These are phyloP conservation scores for Aphidius colemani DNA, from an alignment of 2,888 invertebrate species.

Conservation along the genomic window DNA sequence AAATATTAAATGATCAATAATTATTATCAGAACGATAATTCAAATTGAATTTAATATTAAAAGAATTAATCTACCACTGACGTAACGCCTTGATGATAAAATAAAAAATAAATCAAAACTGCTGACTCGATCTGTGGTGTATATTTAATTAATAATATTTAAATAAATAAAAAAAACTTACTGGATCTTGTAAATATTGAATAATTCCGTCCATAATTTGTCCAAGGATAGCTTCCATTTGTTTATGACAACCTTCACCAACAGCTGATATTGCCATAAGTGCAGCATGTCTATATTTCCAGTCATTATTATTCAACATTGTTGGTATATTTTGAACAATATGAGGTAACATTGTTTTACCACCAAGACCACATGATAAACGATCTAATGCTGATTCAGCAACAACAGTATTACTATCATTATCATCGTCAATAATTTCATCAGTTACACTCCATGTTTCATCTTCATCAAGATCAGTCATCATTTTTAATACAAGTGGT, in stretches of 20 bases:
- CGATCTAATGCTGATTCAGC: slow-evolving; percentile 97
- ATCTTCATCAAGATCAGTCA: slow-evolving; percentile 94
- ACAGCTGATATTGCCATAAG: slow-evolving; percentile 98
- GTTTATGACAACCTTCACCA: slow-evolving; percentile 97
- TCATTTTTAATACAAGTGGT: slow-evolving; percentile 87
- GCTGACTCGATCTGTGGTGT: slow-evolving; percentile 50
- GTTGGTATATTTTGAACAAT: slow-evolving; percentile 83
- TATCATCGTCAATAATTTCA: slow-evolving; percentile 89
- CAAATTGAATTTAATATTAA: slow-evolving; percentile 32
- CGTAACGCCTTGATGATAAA: slow-evolving; percentile 45
- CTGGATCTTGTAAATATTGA: slow-evolving; percentile 81
- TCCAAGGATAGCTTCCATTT: slow-evolving; percentile 94
- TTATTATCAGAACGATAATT: slow-evolving; percentile 47
- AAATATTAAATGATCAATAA: no score
- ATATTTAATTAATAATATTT: no score
- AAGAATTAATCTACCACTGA: slow-evolving; percentile 48
- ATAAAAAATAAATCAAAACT: slow-evolving; percentile 36
- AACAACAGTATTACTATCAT: slow-evolving; percentile 91
- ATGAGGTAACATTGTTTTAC: slow-evolving; percentile 87
- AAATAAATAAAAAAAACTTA: slow-evolving; percentile 61
- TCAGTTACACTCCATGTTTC: slow-evolving; percentile 86
- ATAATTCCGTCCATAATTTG: slow-evolving; percentile 91
- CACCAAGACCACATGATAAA: slow-evolving; percentile 95
- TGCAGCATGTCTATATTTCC: slow-evolving; percentile 93
- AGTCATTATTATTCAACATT: slow-evolving; percentile 83